Percentiles rank a stretch among this genome's conserved stretches.
phyloP scores from a whole-genome alignment of 2,113 vertebrate species.

The Plectropomus leopardus region DNA sequence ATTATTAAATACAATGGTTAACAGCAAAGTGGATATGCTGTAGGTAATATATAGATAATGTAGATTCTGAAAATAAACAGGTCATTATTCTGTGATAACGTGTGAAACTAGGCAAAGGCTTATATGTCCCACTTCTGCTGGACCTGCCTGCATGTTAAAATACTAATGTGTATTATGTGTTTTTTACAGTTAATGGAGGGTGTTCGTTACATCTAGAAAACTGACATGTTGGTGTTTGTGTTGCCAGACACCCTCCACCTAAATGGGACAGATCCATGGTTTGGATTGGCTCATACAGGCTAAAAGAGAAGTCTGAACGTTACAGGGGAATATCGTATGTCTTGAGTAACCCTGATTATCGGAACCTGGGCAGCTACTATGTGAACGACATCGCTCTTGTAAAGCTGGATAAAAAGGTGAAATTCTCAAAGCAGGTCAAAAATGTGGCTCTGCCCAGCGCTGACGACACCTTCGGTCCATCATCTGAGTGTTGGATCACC shows the following conservation, averaged over 20 bases:
- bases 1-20: too few relatives aligned
- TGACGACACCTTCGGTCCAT: neutral
- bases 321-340: accelerated
- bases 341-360: accelerated
- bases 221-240: conserved; percentile 14
- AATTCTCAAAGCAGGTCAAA: accelerated
- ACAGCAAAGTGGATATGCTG: neutral
- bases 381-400: conserved; percentile 46
- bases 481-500: conserved; percentile 56
- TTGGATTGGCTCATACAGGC: accelerated
- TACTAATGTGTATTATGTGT: neutral
- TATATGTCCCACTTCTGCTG: neutral
- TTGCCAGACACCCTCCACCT: accelerated
- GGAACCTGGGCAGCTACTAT: accelerated
- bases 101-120: neutral
- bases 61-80: neutral
- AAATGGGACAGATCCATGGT: accelerated
- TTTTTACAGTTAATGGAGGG: neutral
- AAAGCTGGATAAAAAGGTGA: neutral
- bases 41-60: neutral
- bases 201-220: neutral
- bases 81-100: neutral
- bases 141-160: neutral
- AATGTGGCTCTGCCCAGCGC: accelerated
- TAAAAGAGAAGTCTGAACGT: accelerated